Evolutionary conservation across 2,113 vertebrate genomes (phyloP), one percentile per base, ranked within the genome.

Genomic region (Paralichthys olivaceus): DNA sequence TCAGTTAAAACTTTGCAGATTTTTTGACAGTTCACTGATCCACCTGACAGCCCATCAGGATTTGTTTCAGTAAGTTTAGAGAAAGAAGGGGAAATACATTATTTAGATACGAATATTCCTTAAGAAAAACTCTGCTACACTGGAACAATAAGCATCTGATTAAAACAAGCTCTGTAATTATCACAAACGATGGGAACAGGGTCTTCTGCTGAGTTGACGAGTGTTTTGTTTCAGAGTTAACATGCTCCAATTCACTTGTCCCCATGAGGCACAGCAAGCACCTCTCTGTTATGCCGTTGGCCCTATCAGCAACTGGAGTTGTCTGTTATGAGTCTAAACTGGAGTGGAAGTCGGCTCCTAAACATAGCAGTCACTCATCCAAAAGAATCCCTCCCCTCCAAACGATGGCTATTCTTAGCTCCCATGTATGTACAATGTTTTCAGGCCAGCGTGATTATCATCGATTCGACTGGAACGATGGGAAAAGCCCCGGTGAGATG

Each of bases 181-280:
- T 74, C 53, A 32, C 72, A 78, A 67, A 68, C 20, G 60, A 83
- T 64, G 66, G 71, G 81, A 79, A 90, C 77, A 23, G 75, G 69
- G 64, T 81, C 88, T 85, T 84, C 72, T 83, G 81, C 79, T 81
- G 80, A 82, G 78, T 67, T 72, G 91, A 89, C 72, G 62, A 90
- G 86, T 85, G 88, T 88, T 91, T 89, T 82, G 86, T 87, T 89
- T 90, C 66, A 69, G 73, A 65, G 85, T 93, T 92, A 92, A 70
- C 89, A 87, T 80, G 91, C 92, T 92, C 90, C 86, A 92, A 82
- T 93, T 92, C 92, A 90, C 90, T 81, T 83, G 86, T 87, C 85
- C 91, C 81, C 90, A 83, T 37, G 90, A 87, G 90, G 87, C 68
- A 37, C 76, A 43, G 59, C 65, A 20, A 84, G 73, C 79, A 83